A percentile compares a stretch with the other conserved stretches of the same genome.
Evolutionary conservation across 2,888 invertebrate species (phyloP).

Genomic region (Lacanobia wlatinum): DNA sequence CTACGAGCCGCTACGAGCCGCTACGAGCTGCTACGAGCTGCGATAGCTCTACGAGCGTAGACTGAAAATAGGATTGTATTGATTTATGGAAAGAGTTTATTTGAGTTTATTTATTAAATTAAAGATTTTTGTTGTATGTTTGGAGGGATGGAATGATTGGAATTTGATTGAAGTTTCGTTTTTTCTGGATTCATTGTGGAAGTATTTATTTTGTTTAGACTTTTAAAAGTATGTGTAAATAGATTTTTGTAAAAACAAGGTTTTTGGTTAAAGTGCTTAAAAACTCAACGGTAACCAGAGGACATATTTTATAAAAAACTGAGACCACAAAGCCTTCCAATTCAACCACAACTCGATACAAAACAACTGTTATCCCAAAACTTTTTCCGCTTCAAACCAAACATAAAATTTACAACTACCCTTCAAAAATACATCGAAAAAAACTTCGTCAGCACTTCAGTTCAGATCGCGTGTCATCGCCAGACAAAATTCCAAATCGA

Average conservation of each 20-base stretch:
- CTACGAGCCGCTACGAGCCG: slow-evolving; percentile 66
- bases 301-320: background rate
- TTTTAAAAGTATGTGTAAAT: too few species aligned
- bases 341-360: slow-evolving; percentile 19
- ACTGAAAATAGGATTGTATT: slow-evolving; percentile 59
- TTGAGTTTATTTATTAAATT: slow-evolving; percentile 34
- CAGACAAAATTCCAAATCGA: slow-evolving; percentile 70
- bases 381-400: slow-evolving; percentile 16
- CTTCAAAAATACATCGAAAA: slow-evolving; percentile 34
- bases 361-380: slow-evolving; percentile 15
- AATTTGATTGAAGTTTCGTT: background rate
- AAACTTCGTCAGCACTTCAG: slow-evolving; percentile 42
- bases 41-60: slow-evolving; percentile 59
- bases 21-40: slow-evolving; percentile 69
- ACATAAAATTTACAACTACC: slow-evolving; percentile 43
- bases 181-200: background rate
- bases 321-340: background rate
- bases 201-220: background rate
- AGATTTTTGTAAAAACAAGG: too few species aligned
- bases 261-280: background rate
- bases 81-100: slow-evolving; percentile 57
- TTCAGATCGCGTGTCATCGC: slow-evolving; percentile 70
- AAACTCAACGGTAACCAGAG: background rate
- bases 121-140: background rate
- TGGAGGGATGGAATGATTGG: background rate